Base-by-base conservation (phyloP, 2,888 invertebrate species). In the Stenurella melanura region DNA sequence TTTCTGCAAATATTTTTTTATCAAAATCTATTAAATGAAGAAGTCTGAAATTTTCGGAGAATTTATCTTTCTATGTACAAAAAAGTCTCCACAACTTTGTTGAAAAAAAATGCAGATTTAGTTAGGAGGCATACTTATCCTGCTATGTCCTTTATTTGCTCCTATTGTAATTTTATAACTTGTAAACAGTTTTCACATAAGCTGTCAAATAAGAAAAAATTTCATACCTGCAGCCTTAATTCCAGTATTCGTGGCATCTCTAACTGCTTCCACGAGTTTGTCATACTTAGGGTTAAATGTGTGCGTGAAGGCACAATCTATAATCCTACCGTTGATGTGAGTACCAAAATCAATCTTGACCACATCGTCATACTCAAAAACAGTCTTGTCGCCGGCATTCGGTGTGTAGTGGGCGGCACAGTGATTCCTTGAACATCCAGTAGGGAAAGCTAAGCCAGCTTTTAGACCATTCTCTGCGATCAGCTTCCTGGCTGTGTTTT, bases 401-500 rank as follows among this genome's bases (percentile, higher is more conserved):
- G 99, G 99, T 15, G 99, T 99, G 87, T 99, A 99, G 91, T 99
- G 99, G 69, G 99, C 99, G 73, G 99, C 99, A 88, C 98, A 99
- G 89, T 99, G 96, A 90, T 99, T 99, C 68, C 73, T 78, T 34
- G 80, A 82, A 89, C 98, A 98, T 0, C 99, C 99, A 12, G 87
- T 87, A 0, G 99, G 99, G 89, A 99, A 99, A 9, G 97, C 97
- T 77, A 97, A 90, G 0, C 97, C 99, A 1, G 99, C 97, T 84
- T 98, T 95, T 9, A 99, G 91, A 0, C 98, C 98, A 87, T 98
- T 96, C 90, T 99, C 99, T 21, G 95, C 96, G 83, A 99, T 99
- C 78, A 99, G 90, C 85, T 94, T 94, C 34, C 99, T 93, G 4
- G 98, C 96, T 6, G 96, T 97, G 18, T 94, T 94, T 89, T 99